These are phyloP conservation scores for Lobophora halterata DNA, from an alignment of 2,888 invertebrate species.

Conservation along the genomic window DNA sequence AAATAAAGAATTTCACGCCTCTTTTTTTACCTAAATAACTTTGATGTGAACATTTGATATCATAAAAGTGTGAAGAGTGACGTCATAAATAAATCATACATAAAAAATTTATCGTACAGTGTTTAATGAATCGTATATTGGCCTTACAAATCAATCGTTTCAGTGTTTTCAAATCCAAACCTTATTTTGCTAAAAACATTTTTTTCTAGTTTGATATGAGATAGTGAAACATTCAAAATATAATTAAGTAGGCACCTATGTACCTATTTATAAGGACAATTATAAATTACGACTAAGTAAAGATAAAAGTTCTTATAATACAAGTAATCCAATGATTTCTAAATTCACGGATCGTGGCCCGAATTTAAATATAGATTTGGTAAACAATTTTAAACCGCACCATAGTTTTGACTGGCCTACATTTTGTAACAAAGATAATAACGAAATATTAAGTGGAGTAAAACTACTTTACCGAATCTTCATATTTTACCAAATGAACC, in stretches of 20 bases:
- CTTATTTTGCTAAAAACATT: conserved; percentile 73
- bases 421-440: conserved; percentile 30
- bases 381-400: conserved; percentile 51
- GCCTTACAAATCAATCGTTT: conserved; percentile 71
- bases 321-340: conserved; percentile 38
- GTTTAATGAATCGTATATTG: conserved; percentile 77
- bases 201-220: conserved; percentile 75
- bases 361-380: no score
- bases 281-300: conserved; percentile 36
- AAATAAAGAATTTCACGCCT: no score
- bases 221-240: conserved; percentile 76
- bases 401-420: conserved; percentile 59
- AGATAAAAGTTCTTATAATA: conserved; percentile 43
- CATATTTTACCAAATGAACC: no score
- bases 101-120: conserved; percentile 56
- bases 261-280: conserved; percentile 66
- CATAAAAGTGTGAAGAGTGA: no score
- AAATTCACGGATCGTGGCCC: no score
- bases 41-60: no score
- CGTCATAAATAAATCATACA: no score
- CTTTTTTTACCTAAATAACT: no score
- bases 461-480: no score
- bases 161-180: conserved; percentile 63
- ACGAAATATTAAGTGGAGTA: conserved; percentile 12
- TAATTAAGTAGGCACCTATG: conserved; percentile 55